These are phyloP conservation scores for Salvelinus sp. DNA, from an alignment of 2,113 vertebrate species.

Conservation along the genomic window DNA sequence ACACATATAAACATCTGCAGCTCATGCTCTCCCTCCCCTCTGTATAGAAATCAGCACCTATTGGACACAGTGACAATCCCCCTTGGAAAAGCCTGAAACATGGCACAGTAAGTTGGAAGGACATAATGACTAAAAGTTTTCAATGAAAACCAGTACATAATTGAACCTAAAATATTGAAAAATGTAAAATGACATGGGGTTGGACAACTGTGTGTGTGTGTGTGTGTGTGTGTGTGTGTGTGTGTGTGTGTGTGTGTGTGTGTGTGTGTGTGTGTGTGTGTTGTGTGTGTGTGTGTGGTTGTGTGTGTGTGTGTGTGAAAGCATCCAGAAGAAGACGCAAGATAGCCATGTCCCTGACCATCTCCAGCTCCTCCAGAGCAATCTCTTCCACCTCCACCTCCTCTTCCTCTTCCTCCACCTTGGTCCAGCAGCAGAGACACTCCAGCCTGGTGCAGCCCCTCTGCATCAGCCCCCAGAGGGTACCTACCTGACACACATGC, in stretches of 20 bases:
- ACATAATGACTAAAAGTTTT: background rate
- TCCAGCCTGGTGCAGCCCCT: constrained; percentile 70
- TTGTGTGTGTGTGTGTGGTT: background rate
- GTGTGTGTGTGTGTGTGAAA: constrained; percentile 26
- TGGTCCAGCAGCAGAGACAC: constrained; percentile 59
- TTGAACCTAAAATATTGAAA: background rate
- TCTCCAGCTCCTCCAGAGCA: constrained; percentile 68
- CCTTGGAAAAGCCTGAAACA: constrained; percentile 60
- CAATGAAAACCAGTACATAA: background rate
- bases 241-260: constrained; percentile 25
- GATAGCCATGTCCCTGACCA: constrained; percentile 78
- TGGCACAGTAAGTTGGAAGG: constrained; percentile 70
- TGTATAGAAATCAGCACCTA: constrained; percentile 27
- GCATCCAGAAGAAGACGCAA: constrained; percentile 76
- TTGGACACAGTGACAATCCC: constrained; percentile 28
- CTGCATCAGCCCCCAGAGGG: constrained; percentile 64
- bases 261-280: constrained; percentile 24
- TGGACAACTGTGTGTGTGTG: background rate
- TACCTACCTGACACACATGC: constrained; percentile 10
- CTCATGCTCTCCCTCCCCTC: constrained; percentile 17
- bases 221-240: constrained; percentile 22
- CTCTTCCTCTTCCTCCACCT: constrained; percentile 52
- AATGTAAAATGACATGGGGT: background rate
- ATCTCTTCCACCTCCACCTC: constrained; percentile 48
- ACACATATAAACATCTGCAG: background rate